A percentile compares a stretch with the other conserved stretches of the same genome.
These are phyloP conservation scores for Helleia helle DNA, from an alignment of 2,888 invertebrate species.

Conservation along the genomic window DNA sequence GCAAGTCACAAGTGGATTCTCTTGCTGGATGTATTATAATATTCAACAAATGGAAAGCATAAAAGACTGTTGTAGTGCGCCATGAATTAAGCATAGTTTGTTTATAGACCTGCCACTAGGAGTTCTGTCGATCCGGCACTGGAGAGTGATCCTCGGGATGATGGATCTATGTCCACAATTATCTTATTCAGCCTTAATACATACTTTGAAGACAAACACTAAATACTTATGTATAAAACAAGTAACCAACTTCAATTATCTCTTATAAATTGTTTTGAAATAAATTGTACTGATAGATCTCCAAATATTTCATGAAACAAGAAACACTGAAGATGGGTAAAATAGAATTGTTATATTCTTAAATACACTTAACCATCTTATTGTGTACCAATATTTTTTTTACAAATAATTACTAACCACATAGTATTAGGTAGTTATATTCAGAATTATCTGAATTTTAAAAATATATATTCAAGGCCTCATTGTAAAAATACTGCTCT, in stretches of 20 bases:
- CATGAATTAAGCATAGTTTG: conserved; percentile 31
- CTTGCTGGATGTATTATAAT: conserved; percentile 13
- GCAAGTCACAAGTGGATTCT: neutral
- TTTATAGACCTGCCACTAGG: conserved; percentile 78
- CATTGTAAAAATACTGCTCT: too few species aligned
- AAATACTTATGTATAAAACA: too few species aligned
- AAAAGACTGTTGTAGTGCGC: conserved; percentile 16
- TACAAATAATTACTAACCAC: too few species aligned
- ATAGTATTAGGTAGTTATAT: too few species aligned
- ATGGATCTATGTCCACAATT: conserved; percentile 46
- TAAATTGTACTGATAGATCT: too few species aligned
- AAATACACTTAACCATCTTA: neutral
- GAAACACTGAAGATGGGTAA: neutral
- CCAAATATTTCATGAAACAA: neutral
- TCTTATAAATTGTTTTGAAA: too few species aligned
- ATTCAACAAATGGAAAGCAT: conserved; percentile 4
- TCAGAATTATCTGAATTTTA: too few species aligned
- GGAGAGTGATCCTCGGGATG: conserved; percentile 75
- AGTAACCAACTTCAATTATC: too few species aligned
- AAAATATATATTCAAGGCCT: too few species aligned
- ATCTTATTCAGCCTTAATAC: conserved; percentile 3
- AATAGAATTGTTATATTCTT: too few species aligned
- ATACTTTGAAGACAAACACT: too few species aligned
- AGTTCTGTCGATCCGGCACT: conserved; percentile 74
- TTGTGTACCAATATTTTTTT: too few species aligned